These are phyloP conservation scores for Choristoneura fumiferana DNA, from an alignment of 1,140 invertebrate genomes.

Conservation along the genomic window DNA sequence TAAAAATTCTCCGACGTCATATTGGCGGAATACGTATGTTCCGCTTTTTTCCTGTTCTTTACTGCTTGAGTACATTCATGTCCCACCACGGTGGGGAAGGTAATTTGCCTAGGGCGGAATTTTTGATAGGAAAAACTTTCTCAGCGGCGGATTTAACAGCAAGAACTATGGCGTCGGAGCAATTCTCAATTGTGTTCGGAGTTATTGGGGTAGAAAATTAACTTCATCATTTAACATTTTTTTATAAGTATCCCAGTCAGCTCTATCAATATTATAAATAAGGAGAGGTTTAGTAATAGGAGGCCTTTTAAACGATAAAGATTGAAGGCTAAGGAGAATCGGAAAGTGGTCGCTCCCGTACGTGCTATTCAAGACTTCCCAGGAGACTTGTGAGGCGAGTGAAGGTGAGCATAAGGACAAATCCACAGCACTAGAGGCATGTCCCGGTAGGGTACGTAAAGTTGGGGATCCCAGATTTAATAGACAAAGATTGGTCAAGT, in stretches of 20 bases:
- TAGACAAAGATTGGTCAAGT: too few species aligned
- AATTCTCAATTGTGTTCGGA: background rate
- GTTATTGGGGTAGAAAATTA: background rate
- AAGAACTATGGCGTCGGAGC: background rate
- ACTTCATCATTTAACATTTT: background rate
- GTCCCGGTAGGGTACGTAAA: background rate
- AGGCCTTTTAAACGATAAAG: background rate
- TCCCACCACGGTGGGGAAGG: constrained; percentile 29
- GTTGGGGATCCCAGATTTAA: background rate
- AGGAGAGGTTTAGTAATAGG: background rate
- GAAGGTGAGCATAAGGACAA: too few species aligned
- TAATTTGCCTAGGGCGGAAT: background rate
- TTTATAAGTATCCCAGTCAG: too few species aligned
- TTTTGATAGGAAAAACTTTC: background rate
- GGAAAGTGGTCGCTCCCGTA: constrained; percentile 14
- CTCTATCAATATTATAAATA: background rate
- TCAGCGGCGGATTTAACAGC: too few species aligned
- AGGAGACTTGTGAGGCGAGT: too few species aligned
- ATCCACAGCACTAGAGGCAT: background rate
- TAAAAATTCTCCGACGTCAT: too few species aligned
- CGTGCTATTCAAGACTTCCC: background rate
- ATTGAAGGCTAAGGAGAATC: background rate
- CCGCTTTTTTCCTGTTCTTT: too few species aligned
- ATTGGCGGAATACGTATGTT: too few species aligned
- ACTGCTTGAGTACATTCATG: too few species aligned